These are phyloP conservation scores for Porites evermanni DNA, from an alignment of 92 coral and sea anemone species.

Conservation along the genomic window DNA sequence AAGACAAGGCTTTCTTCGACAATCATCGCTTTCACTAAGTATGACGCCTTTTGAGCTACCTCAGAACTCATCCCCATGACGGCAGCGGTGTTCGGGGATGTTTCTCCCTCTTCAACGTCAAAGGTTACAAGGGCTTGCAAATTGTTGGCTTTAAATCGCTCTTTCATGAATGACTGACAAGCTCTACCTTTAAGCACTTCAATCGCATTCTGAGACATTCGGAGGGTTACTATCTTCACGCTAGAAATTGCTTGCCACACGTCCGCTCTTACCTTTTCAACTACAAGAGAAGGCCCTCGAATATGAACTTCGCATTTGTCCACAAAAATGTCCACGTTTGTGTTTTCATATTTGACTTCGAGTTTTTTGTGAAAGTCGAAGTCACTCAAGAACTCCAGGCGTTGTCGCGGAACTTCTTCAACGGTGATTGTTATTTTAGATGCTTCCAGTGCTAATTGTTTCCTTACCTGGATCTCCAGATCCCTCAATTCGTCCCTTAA, in stretches of 20 bases:
- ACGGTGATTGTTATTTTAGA: slow-evolving; percentile 29
- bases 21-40: slow-evolving; percentile 31
- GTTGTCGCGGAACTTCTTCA: neutral
- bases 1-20: slow-evolving; percentile 55
- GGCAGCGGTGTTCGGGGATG: neutral
- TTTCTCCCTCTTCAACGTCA: slow-evolving; percentile 5
- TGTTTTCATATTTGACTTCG: slow-evolving; percentile 17
- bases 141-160: slow-evolving; percentile 17
- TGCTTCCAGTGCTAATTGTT: slow-evolving; percentile 46
- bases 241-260: slow-evolving; percentile 55
- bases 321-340: slow-evolving; percentile 21
- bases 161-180: neutral
- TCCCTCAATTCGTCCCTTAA: slow-evolving; percentile 41
- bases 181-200: neutral
- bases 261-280: slow-evolving; percentile 33
- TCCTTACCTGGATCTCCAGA: slow-evolving; percentile 41
- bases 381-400: slow-evolving; percentile 28
- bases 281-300: slow-evolving; percentile 40
- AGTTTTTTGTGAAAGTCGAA: slow-evolving; percentile 45
- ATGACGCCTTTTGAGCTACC: slow-evolving; percentile 45
- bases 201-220: slow-evolving; percentile 5
- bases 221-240: slow-evolving; percentile 5
- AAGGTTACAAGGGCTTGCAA: slow-evolving; percentile 11
- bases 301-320: slow-evolving; percentile 29
- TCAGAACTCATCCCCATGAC: slow-evolving; percentile 56